Evolutionary conservation across 2,888 invertebrate genomes (phyloP), one percentile per base, ranked within the genome.

Genomic region (Andrena chrysosceles): DNA sequence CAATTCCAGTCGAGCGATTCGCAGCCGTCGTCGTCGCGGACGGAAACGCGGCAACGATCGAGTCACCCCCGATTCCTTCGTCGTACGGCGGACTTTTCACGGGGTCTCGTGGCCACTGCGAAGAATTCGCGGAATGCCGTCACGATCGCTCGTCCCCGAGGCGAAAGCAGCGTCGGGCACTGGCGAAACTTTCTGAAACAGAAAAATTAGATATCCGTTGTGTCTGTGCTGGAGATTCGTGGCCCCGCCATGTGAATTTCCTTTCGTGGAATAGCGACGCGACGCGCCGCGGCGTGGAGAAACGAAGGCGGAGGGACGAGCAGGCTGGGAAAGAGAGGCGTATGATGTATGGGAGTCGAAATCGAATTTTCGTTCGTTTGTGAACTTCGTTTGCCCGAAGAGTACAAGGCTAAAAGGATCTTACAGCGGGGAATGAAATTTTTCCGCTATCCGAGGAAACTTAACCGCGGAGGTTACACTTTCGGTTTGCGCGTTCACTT

Each of bases 281-380:
- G 35, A 33, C 64, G 54, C 29, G 26, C 16, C 69, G 52, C 26
- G 20, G 64, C 4, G 26, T 35, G 74, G 67, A 62, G 68, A 74
- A 54, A 71, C 73, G 56, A 72, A 60, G 74, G 56, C 56, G 62
- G 63, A 54, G 60, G 23, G 54, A 70, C 33, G 79, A 64, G 62
- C 77, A 60, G 60, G 73, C 49, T 68, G 56, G 60, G 59, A 76
- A 78, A 81, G 85, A 81, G 84, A 79, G 81, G 84, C 83, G 85
- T 91, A 91, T 92, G 91, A 91, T 91, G 90, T 90, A 92, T 90
- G 90, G 89, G 84, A 90, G 89, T 85, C 88, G 81, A 90, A 92
- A 92, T 92, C 92, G 92, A 92, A 90, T 92, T 91, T 91, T 90
- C 89, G 89, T 92, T 92, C 90, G 90, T 91, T 92, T 91, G 90